Evolutionary conservation across 1,140 invertebrate species (phyloP), one percentile per base, ranked within the genome.

Genomic region (Drosophila lini): DNA sequence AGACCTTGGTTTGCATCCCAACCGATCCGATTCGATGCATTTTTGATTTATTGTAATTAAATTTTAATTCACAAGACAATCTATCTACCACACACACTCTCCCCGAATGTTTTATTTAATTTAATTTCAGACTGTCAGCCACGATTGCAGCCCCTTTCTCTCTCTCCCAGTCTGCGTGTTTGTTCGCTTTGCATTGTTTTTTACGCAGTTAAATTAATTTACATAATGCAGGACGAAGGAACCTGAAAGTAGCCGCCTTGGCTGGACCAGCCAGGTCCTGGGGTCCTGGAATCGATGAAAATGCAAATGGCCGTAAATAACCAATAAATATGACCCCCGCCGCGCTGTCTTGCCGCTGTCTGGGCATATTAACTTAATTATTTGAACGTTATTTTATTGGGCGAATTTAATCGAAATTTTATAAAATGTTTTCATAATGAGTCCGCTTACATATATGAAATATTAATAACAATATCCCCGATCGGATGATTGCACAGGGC

Each of bases 31-130:
- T 47, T 32, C 52, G 40, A 19, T 63, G 38, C 64, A 71, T 22
- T 42, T 71, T 59, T 78, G 75, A 71, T 78, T 78, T 71, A 78
- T 78, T 78, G 76, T 55, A 71, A 78, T 78, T 78, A 78, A 78
- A 78, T 47, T 71, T 78, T 73, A 71, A 78, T 78, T 65, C 42
- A 70, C 67, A 58, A 70, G 75, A 61, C 28, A 62, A 34, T 65
- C 19, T 57, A 45, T 40, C 42, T 16, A 16, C 15, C 15, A 5
- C 38, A 10, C 41, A 10, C 41, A 5, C 45, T 44, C 50, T 40
- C 32, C 25, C 13, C 19, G 34, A 65, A 76, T 47, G 32, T 61
- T 78, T 78, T 73, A 78, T 73, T 73, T 78, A 68, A 78, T 78
- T 78, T 70, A 50, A 71, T 73, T 75, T 67, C 70, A 69, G 56